Base-by-base conservation (phyloP, 2,888 invertebrate species). In the Drosophila nigritarsus region DNA sequence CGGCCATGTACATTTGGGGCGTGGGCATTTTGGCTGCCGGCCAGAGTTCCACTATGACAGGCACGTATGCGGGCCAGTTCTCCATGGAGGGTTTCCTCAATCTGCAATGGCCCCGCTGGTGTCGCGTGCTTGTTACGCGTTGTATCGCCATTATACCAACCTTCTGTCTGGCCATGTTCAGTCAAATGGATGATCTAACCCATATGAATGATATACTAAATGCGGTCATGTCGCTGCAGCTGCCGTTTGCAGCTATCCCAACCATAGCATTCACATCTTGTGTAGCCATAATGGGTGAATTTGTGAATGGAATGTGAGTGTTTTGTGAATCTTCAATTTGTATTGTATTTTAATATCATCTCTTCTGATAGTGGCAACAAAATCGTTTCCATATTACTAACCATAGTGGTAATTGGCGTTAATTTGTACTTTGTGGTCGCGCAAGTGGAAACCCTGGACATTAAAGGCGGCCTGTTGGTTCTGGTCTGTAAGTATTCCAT, bases 21-120 rank as follows among this genome's bases (percentile, higher is more conserved):
- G 94, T 97, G 27, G 97, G 97, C 40, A 92, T 92, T 67, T 81
- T 92, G 74, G 97, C 97, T 30, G 97, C 97, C 36, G 97, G 97
- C 34, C 97, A 97, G 92, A 96, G 96, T 80, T 96, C 96, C 38
- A 97, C 97, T 7, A 96, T 96, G 96, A 96, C 97, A 2, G 96
- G 96, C 71, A 97, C 97, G 0, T 97, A 97, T 91, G 96, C 97
- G n/a, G 97, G 97, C 2, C 97, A 97, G 91, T 97, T 97, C 92
- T 96, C 96, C 0, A 97, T 97, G 97, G 97, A 97, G 94, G 97
- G 97, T 15, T 98, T 98, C 91, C 93, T 98, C 27, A 96, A 97
- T 90, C 94, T 98, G 20, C 95, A 96, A 85, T 98, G 97, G 97
- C 95, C 96, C 1, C 94, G 97, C 45, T 98, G 98, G 98, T 96